Percentiles rank a stretch among this genome's conserved stretches.
phyloP scores from a whole-genome alignment of 2,113 vertebrate genomes.

The Stigmatopora nigra region DNA sequence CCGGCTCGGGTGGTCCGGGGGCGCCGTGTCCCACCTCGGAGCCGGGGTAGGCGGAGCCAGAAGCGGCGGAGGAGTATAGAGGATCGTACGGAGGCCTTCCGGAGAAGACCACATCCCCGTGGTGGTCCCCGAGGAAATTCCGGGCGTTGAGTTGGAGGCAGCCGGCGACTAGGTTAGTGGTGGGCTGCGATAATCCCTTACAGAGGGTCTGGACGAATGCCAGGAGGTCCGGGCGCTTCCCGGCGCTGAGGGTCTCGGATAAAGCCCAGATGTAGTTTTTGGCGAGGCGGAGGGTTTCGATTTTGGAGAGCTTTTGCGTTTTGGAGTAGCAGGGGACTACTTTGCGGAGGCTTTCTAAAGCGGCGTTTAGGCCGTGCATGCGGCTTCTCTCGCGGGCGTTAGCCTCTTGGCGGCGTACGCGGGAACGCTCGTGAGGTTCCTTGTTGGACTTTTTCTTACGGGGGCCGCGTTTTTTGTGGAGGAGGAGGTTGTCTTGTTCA shows the following conservation, averaged over 20 bases:
- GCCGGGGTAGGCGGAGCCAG: slow-evolving; percentile 70
- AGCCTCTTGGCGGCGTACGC: slow-evolving; percentile 87
- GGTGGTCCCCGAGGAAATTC: slow-evolving; percentile 92
- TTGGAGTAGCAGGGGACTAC: slow-evolving; percentile 99
- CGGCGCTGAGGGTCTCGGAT: slow-evolving; percentile 92
- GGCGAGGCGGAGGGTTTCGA: slow-evolving; percentile 93
- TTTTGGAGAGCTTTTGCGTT: slow-evolving; percentile 98
- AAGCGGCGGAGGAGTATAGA: slow-evolving; percentile 64
- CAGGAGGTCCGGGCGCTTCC: slow-evolving; percentile 93
- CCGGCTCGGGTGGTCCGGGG: slow-evolving; percentile 66
- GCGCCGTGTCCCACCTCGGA: slow-evolving; percentile 78
- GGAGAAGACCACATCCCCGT: slow-evolving; percentile 81
- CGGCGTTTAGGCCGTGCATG: slow-evolving; percentile 94
- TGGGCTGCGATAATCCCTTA: slow-evolving; percentile 97
- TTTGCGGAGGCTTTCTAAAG: slow-evolving; percentile 95
- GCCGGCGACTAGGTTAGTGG: slow-evolving; percentile 98
- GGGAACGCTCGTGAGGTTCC: slow-evolving; percentile 81
- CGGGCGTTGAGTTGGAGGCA: slow-evolving; percentile 96
- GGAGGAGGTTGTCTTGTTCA: slow-evolving; percentile 73
- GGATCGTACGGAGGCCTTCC: slow-evolving; percentile 82
- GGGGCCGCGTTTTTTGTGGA: slow-evolving; percentile 81
- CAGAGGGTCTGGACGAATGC: slow-evolving; percentile 96
- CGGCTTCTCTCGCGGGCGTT: slow-evolving; percentile 90
- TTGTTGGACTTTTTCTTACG: slow-evolving; percentile 86
- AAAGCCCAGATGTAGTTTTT: slow-evolving; percentile 99